Evolutionary conservation across 1,140 invertebrate species (phyloP), one percentile per base, ranked within the genome.

Genomic region (Solenopsis fugax): DNA sequence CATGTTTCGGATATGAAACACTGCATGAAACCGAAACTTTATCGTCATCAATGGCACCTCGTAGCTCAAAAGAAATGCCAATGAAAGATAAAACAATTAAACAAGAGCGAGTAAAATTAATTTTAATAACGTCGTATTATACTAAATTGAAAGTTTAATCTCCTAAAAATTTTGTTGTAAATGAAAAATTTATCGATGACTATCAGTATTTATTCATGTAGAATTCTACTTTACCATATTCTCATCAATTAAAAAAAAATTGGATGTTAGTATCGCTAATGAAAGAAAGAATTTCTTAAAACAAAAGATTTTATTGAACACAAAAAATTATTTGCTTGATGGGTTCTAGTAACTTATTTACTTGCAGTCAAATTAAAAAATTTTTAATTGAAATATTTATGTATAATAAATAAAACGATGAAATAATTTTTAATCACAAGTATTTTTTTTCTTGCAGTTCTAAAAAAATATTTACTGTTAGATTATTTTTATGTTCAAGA

Each of bases 1-100:
- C 48, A 48, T 48, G 24, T 52, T 52, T 67, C 77, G 12, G 7
- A 54, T 37, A 67, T 18, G 29, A 67, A 67, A 67, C n/a, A 65
- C 24, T 37, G 29, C 13, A n/a, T 12, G 45, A 52, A 67, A 34
- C 34, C 37, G 7, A 29, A 76, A 76, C 37, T 77, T 77, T 45
- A 48, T 64, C 21, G 5, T n/a, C 16, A 34, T 18, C 34, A 9
- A 29, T 75, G 3, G 21, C n/a, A 52, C 4, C 9, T 52, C 13
- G 6, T 21, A 80, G 52, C 6, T 41, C 13, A 21, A 54, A 21
- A 41, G 13, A 54, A 80, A 9, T 1, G 2, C 2, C 41, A 37
- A 65, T 50, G 6, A 65, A 52, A 67, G 48, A 18, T n/a, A 34
- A 37, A 24, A 24, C 37, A 52, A 37, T n/a, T 78, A 64, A n/a